phyloP scores from a whole-genome alignment of 2,797 vertebrate genomes.

The Taenioides sp. region DNA sequence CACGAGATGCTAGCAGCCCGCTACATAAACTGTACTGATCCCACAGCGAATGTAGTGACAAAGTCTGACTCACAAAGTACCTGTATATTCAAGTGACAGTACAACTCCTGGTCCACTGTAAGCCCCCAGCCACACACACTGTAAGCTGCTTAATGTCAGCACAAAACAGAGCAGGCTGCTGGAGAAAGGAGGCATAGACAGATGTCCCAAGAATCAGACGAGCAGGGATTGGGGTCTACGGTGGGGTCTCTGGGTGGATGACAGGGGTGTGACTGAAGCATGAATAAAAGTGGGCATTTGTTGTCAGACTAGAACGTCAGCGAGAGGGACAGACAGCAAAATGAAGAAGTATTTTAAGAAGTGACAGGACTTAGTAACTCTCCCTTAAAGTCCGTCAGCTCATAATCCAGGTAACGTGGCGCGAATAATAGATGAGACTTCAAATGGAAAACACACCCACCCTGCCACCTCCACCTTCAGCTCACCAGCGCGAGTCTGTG shows the following conservation, averaged over 20 bases:
- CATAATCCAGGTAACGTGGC: slow-evolving; percentile 72
- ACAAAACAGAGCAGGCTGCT: slow-evolving; percentile 51
- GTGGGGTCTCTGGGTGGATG: slow-evolving; percentile 46
- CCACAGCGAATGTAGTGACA: slow-evolving; percentile 25
- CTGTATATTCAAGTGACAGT: slow-evolving; percentile 72
- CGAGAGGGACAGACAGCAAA: slow-evolving; percentile 43
- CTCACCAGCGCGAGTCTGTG: slow-evolving; percentile 47
- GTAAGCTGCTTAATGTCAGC: slow-evolving; percentile 76
- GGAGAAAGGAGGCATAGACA: slow-evolving; percentile 41
- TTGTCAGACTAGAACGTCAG: slow-evolving; percentile 22
- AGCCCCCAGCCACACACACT: slow-evolving; percentile 64
- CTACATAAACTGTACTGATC: slow-evolving; percentile 37
- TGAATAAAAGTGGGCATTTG: slow-evolving; percentile 38
- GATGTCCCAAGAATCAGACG: slow-evolving; percentile 32
- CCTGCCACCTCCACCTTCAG: slow-evolving; percentile 56
- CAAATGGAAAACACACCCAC: slow-evolving; percentile 45
- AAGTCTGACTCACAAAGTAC: slow-evolving; percentile 69
- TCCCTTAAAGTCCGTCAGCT: slow-evolving; percentile 40
- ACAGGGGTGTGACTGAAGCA: slow-evolving; percentile 40
- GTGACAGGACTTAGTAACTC: slow-evolving; percentile 53
- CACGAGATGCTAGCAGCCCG: slow-evolving; percentile 25
- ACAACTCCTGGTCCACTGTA: slow-evolving; percentile 66
- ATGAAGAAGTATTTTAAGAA: slow-evolving; percentile 55
- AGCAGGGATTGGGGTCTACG: slow-evolving; percentile 46
- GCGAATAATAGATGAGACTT: slow-evolving; percentile 68